Evolutionary conservation across 2,888 invertebrate genomes (phyloP).

Genomic region (Lasius fuliginosus): DNA sequence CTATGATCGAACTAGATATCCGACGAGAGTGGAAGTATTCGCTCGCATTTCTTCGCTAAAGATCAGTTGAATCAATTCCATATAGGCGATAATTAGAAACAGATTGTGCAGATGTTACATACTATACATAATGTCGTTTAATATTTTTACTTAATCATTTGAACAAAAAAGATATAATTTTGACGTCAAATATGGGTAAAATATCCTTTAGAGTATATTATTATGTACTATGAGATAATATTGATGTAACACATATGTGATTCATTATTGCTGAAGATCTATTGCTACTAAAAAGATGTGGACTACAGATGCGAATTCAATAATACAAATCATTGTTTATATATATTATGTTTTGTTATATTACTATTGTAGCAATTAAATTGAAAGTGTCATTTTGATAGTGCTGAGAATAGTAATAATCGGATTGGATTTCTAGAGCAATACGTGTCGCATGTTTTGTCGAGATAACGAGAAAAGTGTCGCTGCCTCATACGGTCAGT

Average conservation of each 20-base stretch:
- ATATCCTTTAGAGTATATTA: not conserved
- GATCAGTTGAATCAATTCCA: conserved; percentile 11
- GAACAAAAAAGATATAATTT: not conserved
- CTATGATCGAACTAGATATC: conserved; percentile 57
- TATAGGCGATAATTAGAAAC: conserved; percentile 17
- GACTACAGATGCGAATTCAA: no score
- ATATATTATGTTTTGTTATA: not conserved
- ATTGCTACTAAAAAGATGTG: not conserved
- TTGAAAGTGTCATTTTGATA: conserved; percentile 11
- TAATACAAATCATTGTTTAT: conserved; percentile 8
- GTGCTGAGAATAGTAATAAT: conserved; percentile 41
- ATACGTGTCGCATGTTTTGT: conserved; percentile 64
- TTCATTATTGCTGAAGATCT: not conserved
- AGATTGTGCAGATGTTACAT: not conserved
- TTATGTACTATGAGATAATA: not conserved
- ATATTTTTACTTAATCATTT: not conserved
- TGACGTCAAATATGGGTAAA: not conserved
- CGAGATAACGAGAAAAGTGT: conserved; percentile 70
- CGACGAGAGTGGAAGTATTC: conserved; percentile 57
- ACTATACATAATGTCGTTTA: not conserved
- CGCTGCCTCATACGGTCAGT: conserved; percentile 67
- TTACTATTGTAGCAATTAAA: conserved; percentile 2
- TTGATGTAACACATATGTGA: not conserved
- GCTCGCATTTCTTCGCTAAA: conserved; percentile 36
- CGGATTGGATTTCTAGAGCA: conserved; percentile 72